These are phyloP conservation scores for Drosophila prolongata DNA, from an alignment of 2,888 invertebrate genomes.

Conservation along the genomic window DNA sequence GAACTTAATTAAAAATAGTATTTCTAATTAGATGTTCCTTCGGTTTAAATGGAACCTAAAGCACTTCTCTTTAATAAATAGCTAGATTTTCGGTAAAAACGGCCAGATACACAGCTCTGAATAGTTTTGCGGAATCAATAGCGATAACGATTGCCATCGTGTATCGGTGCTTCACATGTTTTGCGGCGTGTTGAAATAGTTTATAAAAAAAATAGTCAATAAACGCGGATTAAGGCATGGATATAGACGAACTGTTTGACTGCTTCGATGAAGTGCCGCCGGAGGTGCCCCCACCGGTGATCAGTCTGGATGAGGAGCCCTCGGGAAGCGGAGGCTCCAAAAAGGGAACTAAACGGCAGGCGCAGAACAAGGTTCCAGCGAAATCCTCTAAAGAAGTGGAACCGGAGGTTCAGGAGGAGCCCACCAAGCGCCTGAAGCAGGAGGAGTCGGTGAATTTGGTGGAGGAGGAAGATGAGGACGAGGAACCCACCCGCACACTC, in stretches of 20 bases:
- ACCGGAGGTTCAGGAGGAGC: not conserved
- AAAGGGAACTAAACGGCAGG: slow-evolving; percentile 39
- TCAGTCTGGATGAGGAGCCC: not conserved
- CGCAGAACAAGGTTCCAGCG: slow-evolving; percentile 12
- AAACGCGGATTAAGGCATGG: slow-evolving; percentile 60
- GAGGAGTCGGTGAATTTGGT: not conserved
- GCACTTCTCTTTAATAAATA: no score
- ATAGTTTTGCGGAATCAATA: no score
- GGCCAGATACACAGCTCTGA: no score
- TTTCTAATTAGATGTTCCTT: no score
- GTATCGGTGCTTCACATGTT: slow-evolving; percentile 22
- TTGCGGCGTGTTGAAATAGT: slow-evolving; percentile 29
- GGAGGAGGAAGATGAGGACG: slow-evolving; percentile 16
- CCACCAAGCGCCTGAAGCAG: slow-evolving; percentile 44
- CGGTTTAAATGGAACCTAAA: no score
- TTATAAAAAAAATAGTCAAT: slow-evolving; percentile 2
- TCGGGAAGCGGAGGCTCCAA: slow-evolving; percentile 13
- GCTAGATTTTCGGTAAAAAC: no score
- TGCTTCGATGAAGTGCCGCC: slow-evolving; percentile 82
- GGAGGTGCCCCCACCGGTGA: slow-evolving; percentile 25
- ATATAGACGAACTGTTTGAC: slow-evolving; percentile 84
- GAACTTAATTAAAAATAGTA: no score
- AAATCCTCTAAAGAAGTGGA: not conserved
- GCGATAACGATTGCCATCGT: not conserved
- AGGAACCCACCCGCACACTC: slow-evolving; percentile 32